A percentile compares a stretch with the other conserved stretches of the same genome.
Conservation (phyloP, 2,113 vertebrate genomes). For the human region GRCh38 chr11:4107501-4108000, state of each 20-base stretch:
- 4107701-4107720: not conserved
- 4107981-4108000: not conserved
- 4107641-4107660: not conserved
- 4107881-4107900: not conserved
- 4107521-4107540: conserved; percentile 94
- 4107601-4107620: conserved; percentile 18
- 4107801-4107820: not conserved
- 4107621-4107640: not conserved
- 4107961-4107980: not conserved
- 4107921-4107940: not conserved
- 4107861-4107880: not conserved
- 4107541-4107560: conserved; percentile 54
- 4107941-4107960: conserved; percentile 37
- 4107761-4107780: conserved; percentile 1
- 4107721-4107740: not conserved
- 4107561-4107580: not conserved
- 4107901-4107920: not conserved
- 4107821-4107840: not conserved
- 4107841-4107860: conserved; percentile 27
- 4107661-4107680: conserved; percentile 20
- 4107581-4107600: not conserved
- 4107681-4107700: conserved; percentile 9
- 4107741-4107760: not conserved
- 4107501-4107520: conserved; percentile 92
- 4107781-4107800: not conserved